Conservation (phyloP, 2,797 vertebrate genomes). For the Streptopelia turtur region DNA sequence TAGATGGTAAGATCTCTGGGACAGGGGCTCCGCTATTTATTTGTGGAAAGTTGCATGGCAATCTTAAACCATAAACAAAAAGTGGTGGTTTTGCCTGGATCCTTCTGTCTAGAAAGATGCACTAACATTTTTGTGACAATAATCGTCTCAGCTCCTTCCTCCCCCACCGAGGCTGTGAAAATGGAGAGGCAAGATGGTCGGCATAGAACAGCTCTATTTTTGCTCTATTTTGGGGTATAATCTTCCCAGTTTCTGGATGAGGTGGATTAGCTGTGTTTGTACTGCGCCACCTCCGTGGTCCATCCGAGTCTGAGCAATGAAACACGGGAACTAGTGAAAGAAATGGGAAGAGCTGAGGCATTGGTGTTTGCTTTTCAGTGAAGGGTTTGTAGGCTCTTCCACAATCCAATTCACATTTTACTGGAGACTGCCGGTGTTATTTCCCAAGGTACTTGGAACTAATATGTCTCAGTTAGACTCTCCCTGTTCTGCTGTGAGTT, state of each 20-base stretch:
- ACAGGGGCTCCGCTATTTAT: accelerated
- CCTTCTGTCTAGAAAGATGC: not conserved
- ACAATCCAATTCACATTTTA: not conserved
- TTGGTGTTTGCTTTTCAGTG: not conserved
- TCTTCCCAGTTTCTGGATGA: not conserved
- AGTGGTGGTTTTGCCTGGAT: not conserved
- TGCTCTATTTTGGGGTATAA: not conserved
- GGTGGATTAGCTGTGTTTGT: not conserved
- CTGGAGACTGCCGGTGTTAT: not conserved
- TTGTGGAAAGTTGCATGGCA: not conserved
- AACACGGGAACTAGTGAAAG: not conserved
- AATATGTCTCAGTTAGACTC: not conserved
- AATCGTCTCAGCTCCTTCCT: not conserved
- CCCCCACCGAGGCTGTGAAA: not conserved
- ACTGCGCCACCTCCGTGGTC: not conserved
- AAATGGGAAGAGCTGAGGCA: not conserved
- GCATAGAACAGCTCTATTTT: not conserved
- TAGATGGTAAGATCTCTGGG: not conserved
- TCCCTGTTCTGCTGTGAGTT: accelerated
- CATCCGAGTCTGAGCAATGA: not conserved
- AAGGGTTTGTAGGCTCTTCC: not conserved
- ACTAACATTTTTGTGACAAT: not conserved
- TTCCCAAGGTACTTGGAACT: not conserved
- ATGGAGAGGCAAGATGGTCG: not conserved
- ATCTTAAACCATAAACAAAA: too few relatives aligned